Evolutionary conservation across 2,113 vertebrate genomes (phyloP).

Genomic region (Urocitellus parryii): DNA sequence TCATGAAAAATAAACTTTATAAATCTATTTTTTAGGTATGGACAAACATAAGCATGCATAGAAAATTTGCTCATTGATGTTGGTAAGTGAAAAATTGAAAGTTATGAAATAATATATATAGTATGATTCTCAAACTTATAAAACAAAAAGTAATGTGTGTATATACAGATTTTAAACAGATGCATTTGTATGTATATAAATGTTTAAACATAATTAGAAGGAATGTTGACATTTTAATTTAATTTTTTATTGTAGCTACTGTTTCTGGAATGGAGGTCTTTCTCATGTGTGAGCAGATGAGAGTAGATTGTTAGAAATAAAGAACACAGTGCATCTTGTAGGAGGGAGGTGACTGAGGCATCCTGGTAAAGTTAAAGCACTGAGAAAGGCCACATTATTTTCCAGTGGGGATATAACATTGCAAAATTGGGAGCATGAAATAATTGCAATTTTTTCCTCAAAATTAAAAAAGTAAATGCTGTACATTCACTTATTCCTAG

Average conservation of each 20-base stretch:
- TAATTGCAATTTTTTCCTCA: neutral
- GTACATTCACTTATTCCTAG: neutral
- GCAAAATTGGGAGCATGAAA: slow-evolving; percentile 36
- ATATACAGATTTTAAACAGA: neutral
- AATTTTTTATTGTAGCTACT: slow-evolving; percentile 8
- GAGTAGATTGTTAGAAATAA: neutral
- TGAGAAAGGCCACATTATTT: neutral
- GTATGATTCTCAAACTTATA: neutral
- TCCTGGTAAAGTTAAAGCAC: neutral
- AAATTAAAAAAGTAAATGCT: neutral
- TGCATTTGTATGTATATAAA: neutral
- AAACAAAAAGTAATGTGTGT: neutral
- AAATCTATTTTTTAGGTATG: slow-evolving; percentile 41
- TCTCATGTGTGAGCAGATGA: neutral
- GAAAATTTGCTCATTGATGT: neutral
- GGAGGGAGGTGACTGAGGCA: neutral
- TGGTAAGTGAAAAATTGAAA: neutral
- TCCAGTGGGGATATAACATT: neutral
- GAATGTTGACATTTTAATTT: slow-evolving; percentile 40
- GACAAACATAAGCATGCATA: neutral
- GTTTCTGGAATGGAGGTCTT: neutral
- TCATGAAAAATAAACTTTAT: slow-evolving; percentile 23
- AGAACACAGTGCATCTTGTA: neutral
- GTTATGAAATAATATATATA: neutral
- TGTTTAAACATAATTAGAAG: neutral